A percentile compares a stretch with the other conserved stretches of the same genome.
Conservation (phyloP, 2,113 vertebrate species). For the Crocuta crocuta region DNA sequence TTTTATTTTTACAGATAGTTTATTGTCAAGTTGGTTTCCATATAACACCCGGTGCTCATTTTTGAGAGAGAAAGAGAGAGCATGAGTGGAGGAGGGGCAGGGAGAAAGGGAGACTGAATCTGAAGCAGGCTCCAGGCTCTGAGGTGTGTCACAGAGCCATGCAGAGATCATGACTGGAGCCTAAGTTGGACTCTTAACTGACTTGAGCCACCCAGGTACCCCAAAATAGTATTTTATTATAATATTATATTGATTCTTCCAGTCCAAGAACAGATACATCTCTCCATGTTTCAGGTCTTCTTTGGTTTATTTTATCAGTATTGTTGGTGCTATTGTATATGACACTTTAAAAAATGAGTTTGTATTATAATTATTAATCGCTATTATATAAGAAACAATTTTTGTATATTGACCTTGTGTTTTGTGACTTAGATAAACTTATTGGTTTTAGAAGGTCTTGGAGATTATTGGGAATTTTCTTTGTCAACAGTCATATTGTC, state of each 20-base stretch:
- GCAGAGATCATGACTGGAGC: no score
- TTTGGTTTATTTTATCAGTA: not conserved
- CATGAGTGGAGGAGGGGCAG: no score
- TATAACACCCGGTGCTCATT: no score
- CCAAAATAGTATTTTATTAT: not conserved
- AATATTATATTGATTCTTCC: not conserved
- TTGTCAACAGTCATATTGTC: not conserved
- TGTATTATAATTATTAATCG: not conserved
- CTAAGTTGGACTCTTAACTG: no score
- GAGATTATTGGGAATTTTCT: not conserved
- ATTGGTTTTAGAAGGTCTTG: not conserved
- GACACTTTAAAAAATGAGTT: not conserved
- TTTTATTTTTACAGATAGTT: no score
- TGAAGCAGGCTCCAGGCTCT: no score
- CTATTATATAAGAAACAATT: not conserved
- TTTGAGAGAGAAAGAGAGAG: no score
- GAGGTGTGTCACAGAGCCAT: no score
- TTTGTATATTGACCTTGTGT: not conserved
- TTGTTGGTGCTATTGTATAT: not conserved
- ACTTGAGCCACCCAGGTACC: no score
- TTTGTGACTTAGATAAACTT: not conserved
- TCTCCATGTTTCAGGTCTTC: not conserved
- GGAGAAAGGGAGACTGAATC: no score
- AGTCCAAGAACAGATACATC: not conserved
- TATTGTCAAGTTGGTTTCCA: no score